A percentile compares a stretch with the other conserved stretches of the same genome.
phyloP scores from a whole-genome alignment of 2,888 invertebrate genomes.

The Digitonthophagus gazella region DNA sequence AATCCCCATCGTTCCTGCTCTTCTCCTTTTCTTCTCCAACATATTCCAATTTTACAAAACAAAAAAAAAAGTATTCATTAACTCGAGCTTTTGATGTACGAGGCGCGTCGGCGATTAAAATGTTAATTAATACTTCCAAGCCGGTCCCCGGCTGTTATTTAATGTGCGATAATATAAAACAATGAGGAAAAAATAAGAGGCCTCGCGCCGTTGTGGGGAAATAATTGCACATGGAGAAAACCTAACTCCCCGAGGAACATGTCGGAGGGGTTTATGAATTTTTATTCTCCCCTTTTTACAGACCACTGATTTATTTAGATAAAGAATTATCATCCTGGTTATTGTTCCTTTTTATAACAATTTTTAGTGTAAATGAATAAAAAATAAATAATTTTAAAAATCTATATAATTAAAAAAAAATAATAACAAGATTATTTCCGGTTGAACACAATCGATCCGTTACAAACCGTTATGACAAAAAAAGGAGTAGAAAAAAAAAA shows the following conservation, averaged over 20 bases:
- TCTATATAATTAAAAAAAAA: no score
- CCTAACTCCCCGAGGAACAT: conserved; percentile 5
- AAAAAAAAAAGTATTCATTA: not conserved
- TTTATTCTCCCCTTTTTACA: conserved; percentile 4
- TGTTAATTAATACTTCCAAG: not conserved
- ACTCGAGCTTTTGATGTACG: not conserved
- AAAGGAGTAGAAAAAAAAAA: not conserved
- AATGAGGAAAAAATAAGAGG: not conserved
- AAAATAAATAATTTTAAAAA: no score
- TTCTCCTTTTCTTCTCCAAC: not conserved
- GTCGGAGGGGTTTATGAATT: conserved; percentile 13
- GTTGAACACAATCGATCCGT: not conserved
- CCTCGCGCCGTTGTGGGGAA: not conserved
- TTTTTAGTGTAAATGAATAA: no score
- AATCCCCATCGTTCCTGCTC: not conserved
- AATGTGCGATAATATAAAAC: conserved; percentile 6
- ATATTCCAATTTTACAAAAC: not conserved
- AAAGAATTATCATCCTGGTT: no score
- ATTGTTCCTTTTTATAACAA: not conserved
- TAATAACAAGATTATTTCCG: no score
- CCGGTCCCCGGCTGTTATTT: not conserved
- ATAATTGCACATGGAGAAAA: conserved; percentile 4
- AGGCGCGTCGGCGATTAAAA: conserved; percentile 4
- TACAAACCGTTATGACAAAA: not conserved
- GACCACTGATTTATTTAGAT: not conserved